These are phyloP conservation scores for Nomada goodeniana DNA, from an alignment of 2,888 invertebrate genomes.

Conservation along the genomic window DNA sequence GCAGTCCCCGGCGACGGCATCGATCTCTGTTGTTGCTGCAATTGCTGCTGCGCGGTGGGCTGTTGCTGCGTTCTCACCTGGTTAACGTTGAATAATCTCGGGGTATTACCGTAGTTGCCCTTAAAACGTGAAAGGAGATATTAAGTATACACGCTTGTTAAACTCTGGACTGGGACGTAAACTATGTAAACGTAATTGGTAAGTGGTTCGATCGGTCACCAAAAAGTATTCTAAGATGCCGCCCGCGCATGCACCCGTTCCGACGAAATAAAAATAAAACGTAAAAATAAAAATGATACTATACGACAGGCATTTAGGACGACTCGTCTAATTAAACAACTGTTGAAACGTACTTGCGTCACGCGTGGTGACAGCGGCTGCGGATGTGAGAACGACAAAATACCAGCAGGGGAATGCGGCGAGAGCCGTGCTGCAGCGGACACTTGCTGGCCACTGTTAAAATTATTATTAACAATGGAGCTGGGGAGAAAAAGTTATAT, in stretches of 20 bases:
- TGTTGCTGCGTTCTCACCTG: constrained; percentile 85
- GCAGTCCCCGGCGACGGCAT: constrained; percentile 88
- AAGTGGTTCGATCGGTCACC: too few relatives aligned
- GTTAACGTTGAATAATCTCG: constrained; percentile 82
- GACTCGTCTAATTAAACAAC: constrained; percentile 42
- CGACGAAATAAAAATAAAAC: constrained; percentile 43
- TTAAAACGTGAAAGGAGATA: constrained; percentile 53
- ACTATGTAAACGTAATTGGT: not conserved
- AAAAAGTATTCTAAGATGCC: not conserved
- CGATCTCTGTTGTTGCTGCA: constrained; percentile 90
- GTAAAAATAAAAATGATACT: constrained; percentile 52
- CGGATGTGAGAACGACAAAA: constrained; percentile 84
- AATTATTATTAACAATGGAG: constrained; percentile 83
- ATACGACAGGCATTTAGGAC: constrained; percentile 48
- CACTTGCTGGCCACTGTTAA: constrained; percentile 83
- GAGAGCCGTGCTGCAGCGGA: constrained; percentile 85
- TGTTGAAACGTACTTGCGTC: constrained; percentile 82
- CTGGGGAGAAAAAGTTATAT: constrained; percentile 63
- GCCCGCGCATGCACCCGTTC: not conserved
- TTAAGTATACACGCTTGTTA: constrained; percentile 2
- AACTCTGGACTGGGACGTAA: not conserved
- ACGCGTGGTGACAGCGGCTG: constrained; percentile 87
- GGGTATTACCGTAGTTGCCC: constrained; percentile 82
- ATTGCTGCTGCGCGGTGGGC: constrained; percentile 83
- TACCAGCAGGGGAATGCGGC: constrained; percentile 85